Evolutionary conservation across 2,113 vertebrate species (phyloP).

Genomic region (Plecotus auritus): DNA sequence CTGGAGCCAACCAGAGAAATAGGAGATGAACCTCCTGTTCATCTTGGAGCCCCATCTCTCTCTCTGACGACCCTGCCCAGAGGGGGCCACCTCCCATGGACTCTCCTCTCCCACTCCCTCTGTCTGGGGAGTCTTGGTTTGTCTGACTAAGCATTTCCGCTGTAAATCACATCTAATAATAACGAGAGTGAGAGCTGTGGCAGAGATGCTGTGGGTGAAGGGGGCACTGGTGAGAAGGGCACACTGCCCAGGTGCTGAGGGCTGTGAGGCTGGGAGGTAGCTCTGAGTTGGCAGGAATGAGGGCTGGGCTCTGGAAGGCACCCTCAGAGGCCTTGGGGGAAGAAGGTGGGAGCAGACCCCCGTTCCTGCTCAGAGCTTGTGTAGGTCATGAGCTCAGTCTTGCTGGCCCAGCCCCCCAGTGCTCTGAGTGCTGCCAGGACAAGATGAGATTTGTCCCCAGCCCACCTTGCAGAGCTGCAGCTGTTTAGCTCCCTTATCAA

Average conservation of each 20-base stretch:
- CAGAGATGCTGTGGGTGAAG: slow-evolving; percentile 49
- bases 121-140: slow-evolving; percentile 57
- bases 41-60: neutral
- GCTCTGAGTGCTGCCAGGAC: slow-evolving; percentile 55
- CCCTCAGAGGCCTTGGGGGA: neutral
- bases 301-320: slow-evolving; percentile 3
- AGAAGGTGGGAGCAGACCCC: neutral
- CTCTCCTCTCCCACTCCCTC: slow-evolving; percentile 23
- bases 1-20: neutral
- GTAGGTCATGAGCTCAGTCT: slow-evolving; percentile 52
- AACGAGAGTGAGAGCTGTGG: slow-evolving; percentile 66
- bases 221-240: slow-evolving; percentile 36
- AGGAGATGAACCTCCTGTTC: neutral
- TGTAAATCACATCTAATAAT: slow-evolving; percentile 75
- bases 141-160: slow-evolving; percentile 76
- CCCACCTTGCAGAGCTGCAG: slow-evolving; percentile 73
- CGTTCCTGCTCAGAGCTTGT: neutral
- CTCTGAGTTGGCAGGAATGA: neutral
- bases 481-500: slow-evolving; percentile 72
- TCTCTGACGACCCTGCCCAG: neutral
- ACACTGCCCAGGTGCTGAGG: neutral
- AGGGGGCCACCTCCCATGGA: neutral
- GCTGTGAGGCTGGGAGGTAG: neutral
- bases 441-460: slow-evolving; percentile 71
- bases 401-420: slow-evolving; percentile 48